Conservation (phyloP, 2,113 vertebrate genomes). For the Ondatra zibethicus region DNA sequence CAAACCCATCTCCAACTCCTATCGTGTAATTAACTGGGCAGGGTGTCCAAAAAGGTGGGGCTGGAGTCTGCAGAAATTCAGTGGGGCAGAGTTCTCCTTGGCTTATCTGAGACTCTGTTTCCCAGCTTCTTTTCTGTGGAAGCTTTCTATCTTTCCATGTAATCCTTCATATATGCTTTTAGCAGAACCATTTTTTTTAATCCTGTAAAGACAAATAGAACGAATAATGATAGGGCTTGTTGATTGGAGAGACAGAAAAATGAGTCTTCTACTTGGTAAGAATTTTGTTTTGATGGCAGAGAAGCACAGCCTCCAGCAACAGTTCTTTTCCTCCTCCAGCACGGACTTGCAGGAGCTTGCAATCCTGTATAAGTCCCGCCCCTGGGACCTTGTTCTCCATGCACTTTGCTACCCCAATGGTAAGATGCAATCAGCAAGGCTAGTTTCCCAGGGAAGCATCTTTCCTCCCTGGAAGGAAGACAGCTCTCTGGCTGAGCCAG, state of each 20-base stretch:
- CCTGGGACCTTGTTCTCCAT: conserved; percentile 36
- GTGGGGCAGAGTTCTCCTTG: background rate
- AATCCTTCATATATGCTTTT: background rate
- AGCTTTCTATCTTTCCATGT: background rate
- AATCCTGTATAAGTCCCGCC: conserved; percentile 74
- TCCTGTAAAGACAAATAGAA: background rate
- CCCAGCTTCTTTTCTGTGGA: background rate
- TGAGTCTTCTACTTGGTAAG: conserved; percentile 58
- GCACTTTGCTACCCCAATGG: conserved; percentile 55
- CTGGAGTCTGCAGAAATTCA: background rate
- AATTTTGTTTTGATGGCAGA: conserved; percentile 71
- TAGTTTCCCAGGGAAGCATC: conserved; percentile 68
- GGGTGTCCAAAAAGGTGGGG: rapidly evolving
- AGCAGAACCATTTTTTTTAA: conserved; percentile 24
- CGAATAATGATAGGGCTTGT: background rate
- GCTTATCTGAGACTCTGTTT: background rate
- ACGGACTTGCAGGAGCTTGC: conserved; percentile 60
- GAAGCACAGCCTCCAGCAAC: conserved; percentile 68
- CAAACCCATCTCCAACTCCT: background rate
- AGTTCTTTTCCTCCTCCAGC: conserved; percentile 61
- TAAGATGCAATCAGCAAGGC: conserved; percentile 68
- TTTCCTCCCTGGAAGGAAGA: conserved; percentile 51
- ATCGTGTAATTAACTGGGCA: rapidly evolving
- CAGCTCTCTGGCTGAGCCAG: conserved; percentile 8
- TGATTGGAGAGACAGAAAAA: conserved; percentile 1